Percentiles rank a stretch among this genome's conserved stretches.
phyloP scores from a whole-genome alignment of 2,888 invertebrate species.

The Gandaritis pyraliata region DNA sequence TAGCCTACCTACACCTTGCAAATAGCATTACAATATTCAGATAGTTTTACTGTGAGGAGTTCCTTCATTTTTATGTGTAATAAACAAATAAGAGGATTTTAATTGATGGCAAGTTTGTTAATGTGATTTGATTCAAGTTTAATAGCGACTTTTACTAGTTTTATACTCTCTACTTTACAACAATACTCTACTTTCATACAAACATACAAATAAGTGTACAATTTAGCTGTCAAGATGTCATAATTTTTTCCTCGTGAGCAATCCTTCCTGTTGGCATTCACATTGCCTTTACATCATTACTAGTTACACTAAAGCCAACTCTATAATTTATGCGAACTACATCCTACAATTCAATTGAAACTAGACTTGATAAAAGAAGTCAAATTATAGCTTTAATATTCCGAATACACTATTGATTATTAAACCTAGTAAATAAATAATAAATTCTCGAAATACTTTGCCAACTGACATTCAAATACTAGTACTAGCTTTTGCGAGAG shows the following conservation, averaged over 20 bases:
- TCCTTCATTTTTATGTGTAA: too few species aligned
- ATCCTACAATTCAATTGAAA: constrained; percentile 40
- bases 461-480: background rate
- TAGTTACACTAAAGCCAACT: constrained; percentile 36
- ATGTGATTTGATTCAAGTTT: too few species aligned
- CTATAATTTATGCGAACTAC: constrained; percentile 50
- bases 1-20: too few species aligned
- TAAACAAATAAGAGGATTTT: too few species aligned
- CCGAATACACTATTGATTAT: constrained; percentile 43
- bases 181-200: background rate
- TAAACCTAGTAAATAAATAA: constrained; percentile 43
- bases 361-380: constrained; percentile 42
- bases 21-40: too few species aligned
- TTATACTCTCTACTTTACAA: too few species aligned
- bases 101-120: too few species aligned
- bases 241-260: constrained; percentile 48
- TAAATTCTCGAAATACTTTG: constrained; percentile 38
- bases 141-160: too few species aligned
- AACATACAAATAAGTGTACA: constrained; percentile 34
- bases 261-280: constrained; percentile 47
- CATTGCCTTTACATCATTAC: constrained; percentile 38
- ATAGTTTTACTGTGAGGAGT: too few species aligned
- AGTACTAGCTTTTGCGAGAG: too few species aligned
- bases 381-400: constrained; percentile 42
- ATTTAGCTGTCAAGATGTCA: constrained; percentile 55